Evolutionary conservation across 30 jellyfish, hydroid and myxozoan species (phyloP).

Genomic region (Aurelia sp.): DNA sequence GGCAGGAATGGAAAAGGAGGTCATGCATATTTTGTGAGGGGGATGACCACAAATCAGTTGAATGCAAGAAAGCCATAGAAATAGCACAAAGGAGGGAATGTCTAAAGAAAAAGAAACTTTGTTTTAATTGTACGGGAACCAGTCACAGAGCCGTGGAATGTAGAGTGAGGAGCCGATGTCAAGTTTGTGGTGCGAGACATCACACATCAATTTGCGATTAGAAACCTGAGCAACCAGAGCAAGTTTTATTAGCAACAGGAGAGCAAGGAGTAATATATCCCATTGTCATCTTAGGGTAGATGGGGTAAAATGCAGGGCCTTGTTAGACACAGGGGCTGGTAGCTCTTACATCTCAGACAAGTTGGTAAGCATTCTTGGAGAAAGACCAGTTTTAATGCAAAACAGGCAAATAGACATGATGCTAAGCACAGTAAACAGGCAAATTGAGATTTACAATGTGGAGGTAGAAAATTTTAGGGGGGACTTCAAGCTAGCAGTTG

Average conservation of each 20-base stretch:
- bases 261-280: slow-evolving; percentile 44
- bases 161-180: slow-evolving; percentile 28
- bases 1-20: too few species aligned
- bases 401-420: slow-evolving; percentile 66
- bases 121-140: too few species aligned
- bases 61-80: too few species aligned
- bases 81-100: too few species aligned
- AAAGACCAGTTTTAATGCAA: slow-evolving; percentile 40
- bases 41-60: too few species aligned
- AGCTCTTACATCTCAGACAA: slow-evolving; percentile 63
- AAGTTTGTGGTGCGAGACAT: slow-evolving; percentile 40
- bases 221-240: slow-evolving; percentile 8
- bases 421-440: slow-evolving; percentile 45
- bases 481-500: too few species aligned
- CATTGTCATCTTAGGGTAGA: slow-evolving; percentile 32
- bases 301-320: slow-evolving; percentile 58
- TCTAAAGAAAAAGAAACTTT: neutral
- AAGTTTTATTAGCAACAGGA: slow-evolving; percentile 14
- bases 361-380: slow-evolving; percentile 19
- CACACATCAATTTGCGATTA: slow-evolving; percentile 59
- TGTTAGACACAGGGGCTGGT: slow-evolving; percentile 70
- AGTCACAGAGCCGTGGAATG: neutral
- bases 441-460: too few species aligned
- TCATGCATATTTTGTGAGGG: too few species aligned
- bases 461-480: too few species aligned